phyloP scores from a whole-genome alignment of 2,113 vertebrate genomes.

The Empidonax traillii region DNA sequence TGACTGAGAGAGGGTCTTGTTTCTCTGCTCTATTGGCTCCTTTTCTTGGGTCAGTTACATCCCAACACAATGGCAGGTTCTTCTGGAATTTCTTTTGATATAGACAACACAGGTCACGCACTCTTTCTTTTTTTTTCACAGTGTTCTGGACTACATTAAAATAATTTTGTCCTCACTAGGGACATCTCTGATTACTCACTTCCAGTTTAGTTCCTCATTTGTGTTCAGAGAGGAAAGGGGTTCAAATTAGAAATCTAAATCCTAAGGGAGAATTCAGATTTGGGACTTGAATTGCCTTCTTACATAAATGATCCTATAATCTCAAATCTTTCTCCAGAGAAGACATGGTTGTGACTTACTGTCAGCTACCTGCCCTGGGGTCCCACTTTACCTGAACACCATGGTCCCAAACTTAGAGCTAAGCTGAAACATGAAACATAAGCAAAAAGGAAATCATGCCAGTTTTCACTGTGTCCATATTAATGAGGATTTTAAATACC shows the following conservation, averaged over 20 bases:
- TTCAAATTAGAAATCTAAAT: background rate
- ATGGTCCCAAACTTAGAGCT: background rate
- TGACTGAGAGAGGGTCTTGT: background rate
- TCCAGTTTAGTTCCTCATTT: background rate
- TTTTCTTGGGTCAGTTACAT: background rate
- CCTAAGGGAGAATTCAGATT: background rate
- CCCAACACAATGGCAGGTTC: background rate
- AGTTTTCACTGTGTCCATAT: background rate
- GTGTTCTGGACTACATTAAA: constrained; percentile 18
- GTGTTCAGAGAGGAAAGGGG: background rate
- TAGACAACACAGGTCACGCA: background rate
- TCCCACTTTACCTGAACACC: background rate
- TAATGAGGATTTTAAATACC: background rate
- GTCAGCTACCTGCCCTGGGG: background rate
- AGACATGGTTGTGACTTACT: background rate
- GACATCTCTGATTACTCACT: background rate
- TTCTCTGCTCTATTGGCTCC: background rate
- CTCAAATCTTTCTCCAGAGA: background rate
- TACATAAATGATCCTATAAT: background rate
- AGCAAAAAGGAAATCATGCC: background rate
- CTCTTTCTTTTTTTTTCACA: background rate
- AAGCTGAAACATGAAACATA: background rate
- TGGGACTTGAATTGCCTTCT: background rate
- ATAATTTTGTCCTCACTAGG: background rate
- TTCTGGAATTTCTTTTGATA: background rate